Percentiles rank a stretch among this genome's conserved stretches.
Conservation (phyloP, 2,888 invertebrate species). For the Sminthurides aquaticus region DNA sequence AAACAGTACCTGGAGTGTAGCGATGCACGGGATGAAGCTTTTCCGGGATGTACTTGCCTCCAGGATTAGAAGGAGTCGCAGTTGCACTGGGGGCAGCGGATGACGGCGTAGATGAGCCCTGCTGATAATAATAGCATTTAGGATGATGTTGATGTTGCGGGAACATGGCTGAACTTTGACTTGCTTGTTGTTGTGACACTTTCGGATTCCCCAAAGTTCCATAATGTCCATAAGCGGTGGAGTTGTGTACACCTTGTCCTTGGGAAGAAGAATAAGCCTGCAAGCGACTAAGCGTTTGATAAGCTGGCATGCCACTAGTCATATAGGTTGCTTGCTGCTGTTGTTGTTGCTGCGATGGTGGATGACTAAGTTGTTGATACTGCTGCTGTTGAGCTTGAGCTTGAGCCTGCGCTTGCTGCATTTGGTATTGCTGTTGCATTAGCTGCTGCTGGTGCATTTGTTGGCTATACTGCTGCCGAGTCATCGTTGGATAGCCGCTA, state of each 20-base stretch:
- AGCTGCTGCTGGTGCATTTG: conserved; percentile 38
- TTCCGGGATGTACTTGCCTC: conserved; percentile 40
- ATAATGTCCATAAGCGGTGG: conserved; percentile 39
- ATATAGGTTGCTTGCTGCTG: conserved; percentile 25
- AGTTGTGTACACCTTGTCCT: conserved; percentile 37
- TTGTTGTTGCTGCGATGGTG: conserved; percentile 26
- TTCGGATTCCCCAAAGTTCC: conserved; percentile 39
- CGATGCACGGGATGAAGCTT: conserved; percentile 43
- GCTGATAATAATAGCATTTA: conserved; percentile 42
- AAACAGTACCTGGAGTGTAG: conserved; percentile 40
- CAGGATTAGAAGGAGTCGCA: conserved; percentile 17
- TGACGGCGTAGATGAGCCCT: conserved; percentile 28
- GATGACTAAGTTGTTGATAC: conserved; percentile 22
- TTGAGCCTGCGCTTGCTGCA: conserved; percentile 28
- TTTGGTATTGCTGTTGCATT: conserved; percentile 20
- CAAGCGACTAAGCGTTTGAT: conserved; percentile 37
- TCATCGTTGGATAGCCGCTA: conserved; percentile 43
- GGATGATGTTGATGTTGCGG: conserved; percentile 41
- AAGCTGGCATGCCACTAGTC: conserved; percentile 37
- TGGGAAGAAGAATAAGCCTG: conserved; percentile 30
- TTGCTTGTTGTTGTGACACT: conserved; percentile 22
- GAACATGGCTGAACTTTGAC: conserved; percentile 20
- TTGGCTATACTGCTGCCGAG: conserved; percentile 37
- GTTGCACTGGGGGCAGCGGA: conserved; percentile 17
- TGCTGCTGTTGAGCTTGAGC: conserved; percentile 14